Base-by-base conservation (phyloP, 2,888 invertebrate species). In the Gonocerus acuteangulatus region DNA sequence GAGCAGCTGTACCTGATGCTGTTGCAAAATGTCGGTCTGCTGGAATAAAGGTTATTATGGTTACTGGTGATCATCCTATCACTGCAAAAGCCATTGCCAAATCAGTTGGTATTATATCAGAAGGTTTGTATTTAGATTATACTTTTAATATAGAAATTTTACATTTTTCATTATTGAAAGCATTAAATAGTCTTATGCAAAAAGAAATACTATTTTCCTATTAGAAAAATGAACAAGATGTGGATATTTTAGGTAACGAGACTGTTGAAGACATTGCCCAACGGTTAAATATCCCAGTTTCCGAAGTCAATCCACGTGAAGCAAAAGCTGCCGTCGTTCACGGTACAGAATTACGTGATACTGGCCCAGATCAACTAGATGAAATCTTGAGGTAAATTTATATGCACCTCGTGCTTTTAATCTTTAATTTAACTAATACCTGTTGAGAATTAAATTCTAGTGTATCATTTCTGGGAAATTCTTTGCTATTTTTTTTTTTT, bases 1-100 rank as follows among this genome's bases (percentile, higher is more conserved):
- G 96, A 70, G 94, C 95, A 69, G 95, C 95, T 72, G 96, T 96
- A 65, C 95, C 95, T 15, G 95, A 95, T 74, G 96, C 96, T 67
- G 95, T 96, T 2, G 91, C 91, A 71, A 95, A 95, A 77, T 96
- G 96, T 78, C 85, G 95, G 71, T 92, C 92, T 69, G 96, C 95
- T 73, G 96, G 96, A 77, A 96, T 95, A 74, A 94, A 94, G 81
- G 87, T 88, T 71, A 93, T 94, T 76, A 94, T 94, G 93, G 92
- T 93, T 64, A 93, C 94, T 71, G 94, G 94, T 71, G 94, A 94
- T 80, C 94, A 94, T 77, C 94, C 94, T 56, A 91, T 93, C 79
- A 94, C 94, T 72, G 93, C 94, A 76, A 93, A 92, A 76, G 92
- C 93, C 70, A 94, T 94, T 77, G 93, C 93, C 72, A 91, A 92